These are phyloP conservation scores for Varroa destructor DNA, from an alignment of 1,140 invertebrate species.

Conservation along the genomic window DNA sequence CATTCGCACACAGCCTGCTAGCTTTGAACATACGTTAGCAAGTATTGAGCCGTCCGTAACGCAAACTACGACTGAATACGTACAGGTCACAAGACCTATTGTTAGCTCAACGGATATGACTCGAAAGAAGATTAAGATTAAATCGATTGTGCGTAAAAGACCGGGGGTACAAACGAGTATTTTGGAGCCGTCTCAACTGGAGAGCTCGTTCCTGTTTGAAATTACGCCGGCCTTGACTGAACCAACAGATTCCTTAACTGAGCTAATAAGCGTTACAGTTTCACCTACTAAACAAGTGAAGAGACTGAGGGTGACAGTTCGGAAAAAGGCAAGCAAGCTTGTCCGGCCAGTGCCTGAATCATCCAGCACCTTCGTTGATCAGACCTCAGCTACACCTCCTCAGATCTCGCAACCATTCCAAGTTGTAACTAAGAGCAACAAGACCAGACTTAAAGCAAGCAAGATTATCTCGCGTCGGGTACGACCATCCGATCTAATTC, in stretches of 20 bases:
- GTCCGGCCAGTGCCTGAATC: background rate
- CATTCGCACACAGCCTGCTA: slow-evolving; percentile 1
- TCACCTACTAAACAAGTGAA: slow-evolving; percentile 20
- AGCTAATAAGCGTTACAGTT: background rate
- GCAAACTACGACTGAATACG: background rate
- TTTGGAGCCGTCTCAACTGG: slow-evolving; percentile 4
- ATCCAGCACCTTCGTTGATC: background rate
- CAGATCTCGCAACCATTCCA: background rate
- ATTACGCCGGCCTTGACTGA: background rate
- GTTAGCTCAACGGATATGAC: background rate
- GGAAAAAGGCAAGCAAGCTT: slow-evolving; percentile 24
- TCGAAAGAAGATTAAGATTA: slow-evolving; percentile 21
- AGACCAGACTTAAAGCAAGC: background rate
- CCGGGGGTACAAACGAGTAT: background rate
- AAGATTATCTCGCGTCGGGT: slow-evolving; percentile 13
- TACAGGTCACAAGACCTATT: background rate
- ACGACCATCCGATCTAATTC: slow-evolving; percentile 19
- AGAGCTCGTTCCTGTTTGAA: background rate
- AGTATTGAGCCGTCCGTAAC: background rate
- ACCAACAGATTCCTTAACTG: background rate
- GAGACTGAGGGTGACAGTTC: background rate
- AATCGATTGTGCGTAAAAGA: slow-evolving; percentile 15
- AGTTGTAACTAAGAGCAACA: background rate
- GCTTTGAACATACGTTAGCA: background rate
- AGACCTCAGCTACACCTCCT: background rate